Conservation (phyloP, 2,113 vertebrate genomes). For the Macquaria ambigua region DNA sequence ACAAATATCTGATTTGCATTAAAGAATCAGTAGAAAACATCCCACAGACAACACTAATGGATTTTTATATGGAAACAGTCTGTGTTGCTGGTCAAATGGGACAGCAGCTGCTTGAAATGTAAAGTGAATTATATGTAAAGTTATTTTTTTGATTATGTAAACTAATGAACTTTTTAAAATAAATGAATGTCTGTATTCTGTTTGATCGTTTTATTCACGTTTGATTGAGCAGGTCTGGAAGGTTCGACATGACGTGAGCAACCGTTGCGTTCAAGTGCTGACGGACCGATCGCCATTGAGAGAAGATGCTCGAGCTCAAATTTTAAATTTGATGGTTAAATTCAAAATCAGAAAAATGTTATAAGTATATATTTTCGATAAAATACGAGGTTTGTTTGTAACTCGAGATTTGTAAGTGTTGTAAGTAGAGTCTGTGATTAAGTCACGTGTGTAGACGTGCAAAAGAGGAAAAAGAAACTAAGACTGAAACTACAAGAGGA, state of each 20-base stretch:
- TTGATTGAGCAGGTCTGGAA: slow-evolving; percentile 65
- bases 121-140: not conserved
- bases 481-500: not conserved
- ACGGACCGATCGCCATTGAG: not conserved
- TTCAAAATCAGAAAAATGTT: not conserved
- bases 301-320: too few relatives aligned
- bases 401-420: fast-evolving
- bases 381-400: not conserved
- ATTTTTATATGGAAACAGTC: not conserved
- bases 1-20: not conserved
- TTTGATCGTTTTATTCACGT: slow-evolving; percentile 13
- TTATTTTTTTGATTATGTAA: not conserved
- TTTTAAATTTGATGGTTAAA: not conserved
- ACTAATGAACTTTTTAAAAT: slow-evolving; percentile 16
- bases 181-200: not conserved
- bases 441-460: not conserved
- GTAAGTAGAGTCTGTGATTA: fast-evolving
- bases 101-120: not conserved
- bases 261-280: slow-evolving; percentile 37
- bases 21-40: not conserved
- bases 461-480: not conserved
- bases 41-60: not conserved
- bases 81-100: not conserved
- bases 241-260: slow-evolving; percentile 11
- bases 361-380: not conserved